Evolutionary conservation across 2,888 invertebrate genomes (phyloP), one percentile per base, ranked within the genome.

Genomic region (Linyphia triangularis): DNA sequence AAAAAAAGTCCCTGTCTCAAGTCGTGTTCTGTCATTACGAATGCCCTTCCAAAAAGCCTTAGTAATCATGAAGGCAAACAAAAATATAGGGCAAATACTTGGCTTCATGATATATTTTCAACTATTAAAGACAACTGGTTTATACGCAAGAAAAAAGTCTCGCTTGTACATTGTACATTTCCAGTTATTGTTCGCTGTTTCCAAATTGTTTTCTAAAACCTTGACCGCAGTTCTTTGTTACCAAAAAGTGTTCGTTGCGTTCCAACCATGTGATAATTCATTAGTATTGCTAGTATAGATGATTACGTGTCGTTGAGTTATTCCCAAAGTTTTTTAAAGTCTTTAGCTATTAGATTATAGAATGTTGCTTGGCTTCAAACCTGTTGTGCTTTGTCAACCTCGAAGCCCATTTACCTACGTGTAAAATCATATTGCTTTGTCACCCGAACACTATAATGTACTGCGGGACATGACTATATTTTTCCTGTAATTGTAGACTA

Each of bases 251-350:
- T 63, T 85, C 81, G 86, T 86, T 86, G 81, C 86, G 65, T 86
- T 86, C 86, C 37, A 72, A 81, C 73, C 65, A 81, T 81, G 86
- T 86, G 86, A 86, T 86, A 86, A 73, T 69, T 75, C 86, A 86
- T 81, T 86, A 86, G 75, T 73, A 79, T 63, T 75, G 81, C 81
- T 86, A 86, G 86, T 57, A 79, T 86, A 86, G 86, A 81, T 86
- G 10, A 86, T 86, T 86, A 81, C 75, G 81, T 86, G 86, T 86
- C 86, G 86, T 86, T 86, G 40, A 65, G 73, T 86, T 86, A 75
- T 86, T 67, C 79, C 86, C 81, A 86, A 86, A 86, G 73, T 86
- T 86, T 86, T 86, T 81, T 86, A 86, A 86, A 51, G 79, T 86
- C 73, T 57, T 26, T 72, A 33, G 81, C 86, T 26, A 67, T 86